Conservation (phyloP, 2,888 invertebrate species). For the Epistrophella euchroma region DNA sequence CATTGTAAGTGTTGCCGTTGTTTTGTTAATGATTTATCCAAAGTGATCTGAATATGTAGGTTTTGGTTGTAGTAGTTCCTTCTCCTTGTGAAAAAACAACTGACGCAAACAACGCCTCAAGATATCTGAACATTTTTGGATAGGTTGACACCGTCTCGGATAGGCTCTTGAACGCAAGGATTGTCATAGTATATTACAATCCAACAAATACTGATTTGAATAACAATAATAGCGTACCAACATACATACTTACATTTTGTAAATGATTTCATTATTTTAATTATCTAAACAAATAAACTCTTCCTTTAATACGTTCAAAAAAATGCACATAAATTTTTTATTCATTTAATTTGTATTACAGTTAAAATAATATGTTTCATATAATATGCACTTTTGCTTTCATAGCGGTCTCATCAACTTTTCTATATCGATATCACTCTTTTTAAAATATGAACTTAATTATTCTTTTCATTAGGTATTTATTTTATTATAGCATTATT, state of each 20-base stretch:
- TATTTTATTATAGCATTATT: conserved; percentile 18
- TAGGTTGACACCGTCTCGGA: too few relatives aligned
- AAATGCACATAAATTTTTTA: conserved; percentile 33
- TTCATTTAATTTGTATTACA: conserved; percentile 65
- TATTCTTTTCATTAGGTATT: conserved; percentile 4
- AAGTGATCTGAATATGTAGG: too few relatives aligned
- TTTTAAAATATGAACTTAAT: conserved; percentile 57
- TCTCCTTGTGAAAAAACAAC: too few relatives aligned
- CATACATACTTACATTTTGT: background rate
- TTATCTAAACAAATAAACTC: background rate
- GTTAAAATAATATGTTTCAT: conserved; percentile 70
- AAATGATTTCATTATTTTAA: background rate
- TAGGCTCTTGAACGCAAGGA: too few relatives aligned
- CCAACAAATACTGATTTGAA: too few relatives aligned
- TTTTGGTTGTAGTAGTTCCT: too few relatives aligned
- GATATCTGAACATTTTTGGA: too few relatives aligned
- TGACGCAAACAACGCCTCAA: too few relatives aligned
- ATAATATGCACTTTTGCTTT: conserved; percentile 69
- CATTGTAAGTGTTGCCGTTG: too few relatives aligned
- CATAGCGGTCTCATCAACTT: conserved; percentile 54
- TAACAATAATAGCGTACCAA: too few relatives aligned
- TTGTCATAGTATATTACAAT: too few relatives aligned
- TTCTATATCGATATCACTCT: conserved; percentile 68
- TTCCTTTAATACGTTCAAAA: conserved; percentile 5
- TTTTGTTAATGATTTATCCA: too few relatives aligned